phyloP scores from a whole-genome alignment of 2,888 invertebrate species.

The Liopterus haemorrhoidalis region DNA sequence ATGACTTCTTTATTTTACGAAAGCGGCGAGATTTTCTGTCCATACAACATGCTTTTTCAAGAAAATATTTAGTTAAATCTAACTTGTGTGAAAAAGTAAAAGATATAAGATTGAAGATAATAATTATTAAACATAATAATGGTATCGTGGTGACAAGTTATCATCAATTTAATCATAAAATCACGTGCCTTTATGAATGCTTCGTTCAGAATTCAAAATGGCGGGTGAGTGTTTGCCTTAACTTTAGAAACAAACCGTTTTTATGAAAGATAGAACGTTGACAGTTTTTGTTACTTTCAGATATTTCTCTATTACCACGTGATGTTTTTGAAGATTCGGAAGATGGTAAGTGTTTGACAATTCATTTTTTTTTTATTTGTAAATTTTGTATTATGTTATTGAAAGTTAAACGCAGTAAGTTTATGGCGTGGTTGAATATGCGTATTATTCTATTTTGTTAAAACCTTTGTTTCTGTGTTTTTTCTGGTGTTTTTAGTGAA shows the following conservation, averaged over 20 bases:
- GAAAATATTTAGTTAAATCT: no score
- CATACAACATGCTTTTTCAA: no score
- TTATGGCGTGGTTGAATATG: slow-evolving; percentile 21
- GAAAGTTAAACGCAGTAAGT: slow-evolving; percentile 20
- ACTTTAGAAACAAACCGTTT: slow-evolving; percentile 20
- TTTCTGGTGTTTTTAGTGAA: slow-evolving; percentile 11
- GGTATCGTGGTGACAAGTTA: no score
- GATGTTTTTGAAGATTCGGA: slow-evolving; percentile 42
- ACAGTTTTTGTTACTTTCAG: slow-evolving; percentile 35
- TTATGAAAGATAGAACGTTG: slow-evolving; percentile 16
- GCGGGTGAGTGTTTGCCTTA: slow-evolving; percentile 43
- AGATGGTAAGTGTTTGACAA: slow-evolving; percentile 43
- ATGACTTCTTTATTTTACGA: no score
- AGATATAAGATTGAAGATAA: no score
- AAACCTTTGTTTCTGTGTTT: slow-evolving; percentile 10
- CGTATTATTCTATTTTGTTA: slow-evolving; percentile 15
- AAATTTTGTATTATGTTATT: not conserved
- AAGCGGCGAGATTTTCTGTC: no score
- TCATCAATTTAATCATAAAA: slow-evolving; percentile 30
- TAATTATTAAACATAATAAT: no score
- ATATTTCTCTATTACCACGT: slow-evolving; percentile 41
- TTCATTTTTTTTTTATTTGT: slow-evolving; percentile 23
- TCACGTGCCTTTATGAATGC: slow-evolving; percentile 44
- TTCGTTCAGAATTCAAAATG: slow-evolving; percentile 47
- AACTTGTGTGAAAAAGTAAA: no score